Percentiles rank a stretch among this genome's conserved stretches.
Conservation (phyloP, 2,888 invertebrate genomes). For the Mallateleia sp. region DNA sequence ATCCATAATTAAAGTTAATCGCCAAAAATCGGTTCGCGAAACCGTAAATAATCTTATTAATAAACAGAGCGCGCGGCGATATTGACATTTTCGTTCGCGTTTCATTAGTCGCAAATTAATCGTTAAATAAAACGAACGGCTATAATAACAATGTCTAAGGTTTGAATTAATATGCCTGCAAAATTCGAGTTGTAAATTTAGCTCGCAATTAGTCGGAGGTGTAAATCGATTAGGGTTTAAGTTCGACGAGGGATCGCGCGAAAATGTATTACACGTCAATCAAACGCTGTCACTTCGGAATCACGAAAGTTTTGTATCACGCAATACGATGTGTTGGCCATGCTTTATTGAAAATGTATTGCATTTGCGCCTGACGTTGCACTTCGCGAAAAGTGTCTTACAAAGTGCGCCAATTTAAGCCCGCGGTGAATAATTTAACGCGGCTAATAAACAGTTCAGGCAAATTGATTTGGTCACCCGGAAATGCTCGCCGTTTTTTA, state of each 20-base stretch:
- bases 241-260: conserved; percentile 72
- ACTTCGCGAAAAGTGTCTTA: conserved; percentile 55
- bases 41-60: conserved; percentile 29
- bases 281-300: conserved; percentile 71
- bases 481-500: not conserved
- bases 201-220: conserved; percentile 74
- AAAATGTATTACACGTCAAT: conserved; percentile 77
- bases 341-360: conserved; percentile 75
- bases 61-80: conserved; percentile 6
- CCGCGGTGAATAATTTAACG: conserved; percentile 33
- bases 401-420: conserved; percentile 43
- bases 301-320: conserved; percentile 74
- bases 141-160: conserved; percentile 48
- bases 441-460: conserved; percentile 25
- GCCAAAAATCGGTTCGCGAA: not conserved
- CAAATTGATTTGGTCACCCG: conserved; percentile 37
- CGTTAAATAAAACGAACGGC: conserved; percentile 32
- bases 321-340: conserved; percentile 67
- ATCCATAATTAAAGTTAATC: not conserved
- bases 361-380: conserved; percentile 34
- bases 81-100: conserved; percentile 35
- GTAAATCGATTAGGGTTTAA: conserved; percentile 76
- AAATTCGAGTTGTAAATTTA: conserved; percentile 66
- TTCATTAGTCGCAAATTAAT: conserved; percentile 12
- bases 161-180: conserved; percentile 60